Base-by-base conservation (phyloP, 2,888 invertebrate species). In the Lasioglossum leucozonium region DNA sequence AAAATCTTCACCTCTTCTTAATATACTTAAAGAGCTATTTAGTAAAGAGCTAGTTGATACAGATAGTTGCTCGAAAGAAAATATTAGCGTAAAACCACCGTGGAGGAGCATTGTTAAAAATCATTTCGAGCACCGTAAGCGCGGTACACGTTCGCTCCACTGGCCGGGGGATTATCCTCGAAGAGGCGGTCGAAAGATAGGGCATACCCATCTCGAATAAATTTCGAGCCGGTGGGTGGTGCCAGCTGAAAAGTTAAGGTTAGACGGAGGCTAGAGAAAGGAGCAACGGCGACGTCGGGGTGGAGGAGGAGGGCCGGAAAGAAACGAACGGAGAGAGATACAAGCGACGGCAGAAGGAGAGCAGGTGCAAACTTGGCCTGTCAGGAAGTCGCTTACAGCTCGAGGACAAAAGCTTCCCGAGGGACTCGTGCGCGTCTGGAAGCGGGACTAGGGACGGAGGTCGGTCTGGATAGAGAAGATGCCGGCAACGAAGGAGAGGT, bases 321-420 rank as follows among this genome's bases (percentile, higher is more conserved):
- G 74, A 83, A 79, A 82, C 72, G 72, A 72, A 81, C 37, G 62
- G 75, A 87, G 81, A 79, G 84, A 87, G 84, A 84, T 80, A 79
- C 77, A 84, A 58, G 85, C 85, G 84, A 72, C 85, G 89, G 88
- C 88, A 90, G 92, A 92, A 92, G 92, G 93, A 93, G 93, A 93
- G 93, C 95, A 95, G 95, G 95, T 95, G 94, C 94, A 94, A 95
- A 95, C 93, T 94, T 94, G 93, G 93, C 91, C 94, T 95, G 95
- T 94, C 94, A 94, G 94, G 94, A 95, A 94, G 95, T 95, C 95
- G 94, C 94, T 95, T 95, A 95, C 94, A 93, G 93, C 93, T 92
- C 91, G 93, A 94, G 94, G 94, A 94, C 95, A 95, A 94, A 95
- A 94, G 94, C 93, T 91, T 95, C 95, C 94, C 94, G 81, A 87